Evolutionary conservation across 1,140 invertebrate genomes (phyloP), one percentile per base, ranked within the genome.

Genomic region (Cepaea nemoralis): DNA sequence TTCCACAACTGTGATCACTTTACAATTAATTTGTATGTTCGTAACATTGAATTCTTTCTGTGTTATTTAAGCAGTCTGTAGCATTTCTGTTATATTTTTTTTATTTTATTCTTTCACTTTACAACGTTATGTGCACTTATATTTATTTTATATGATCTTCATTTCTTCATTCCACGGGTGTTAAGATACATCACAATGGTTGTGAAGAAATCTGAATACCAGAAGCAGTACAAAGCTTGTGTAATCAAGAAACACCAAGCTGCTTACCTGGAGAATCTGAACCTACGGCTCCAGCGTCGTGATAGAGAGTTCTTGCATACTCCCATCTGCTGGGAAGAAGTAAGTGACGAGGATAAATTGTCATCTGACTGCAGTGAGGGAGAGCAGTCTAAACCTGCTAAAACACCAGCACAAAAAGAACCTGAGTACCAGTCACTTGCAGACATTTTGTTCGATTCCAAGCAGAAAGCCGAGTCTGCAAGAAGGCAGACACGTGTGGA

Each of bases 211-310:
- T 80, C 77, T 33, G 77, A 80, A 31, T 80, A 80, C 50, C 77
- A 80, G 67, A 80, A 80, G 12, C 77, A 80, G 42, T 80, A 42
- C 45, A 80, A 71, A 42, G 48, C 77, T 27, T 80, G 33, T 39
- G 67, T 80, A 31, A 40, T 80, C 14, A 48, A 48, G 42, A 80
- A 80, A 50, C 2, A 80, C 50, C 77, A 80, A 10, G 40, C 8
- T 1, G 31, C 31, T 8, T 80, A 80, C 39, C 31, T 70, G 40
- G 77, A 69, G 24, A 80, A 80, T 42, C 45, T 80, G 8, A 71
- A 31, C 45, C 42, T 80, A 6, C 37, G 77, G 16, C 77, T 70
- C 35, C 3, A 70, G 35, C 35, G 77, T 10, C 50, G 77, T 10
- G 77, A 80, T 42, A 42, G 67, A 27, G 66, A 80, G 31, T 80